A percentile compares a stretch with the other conserved stretches of the same genome.
phyloP scores from a whole-genome alignment of 2,797 vertebrate species.

The Siniperca undulata region DNA sequence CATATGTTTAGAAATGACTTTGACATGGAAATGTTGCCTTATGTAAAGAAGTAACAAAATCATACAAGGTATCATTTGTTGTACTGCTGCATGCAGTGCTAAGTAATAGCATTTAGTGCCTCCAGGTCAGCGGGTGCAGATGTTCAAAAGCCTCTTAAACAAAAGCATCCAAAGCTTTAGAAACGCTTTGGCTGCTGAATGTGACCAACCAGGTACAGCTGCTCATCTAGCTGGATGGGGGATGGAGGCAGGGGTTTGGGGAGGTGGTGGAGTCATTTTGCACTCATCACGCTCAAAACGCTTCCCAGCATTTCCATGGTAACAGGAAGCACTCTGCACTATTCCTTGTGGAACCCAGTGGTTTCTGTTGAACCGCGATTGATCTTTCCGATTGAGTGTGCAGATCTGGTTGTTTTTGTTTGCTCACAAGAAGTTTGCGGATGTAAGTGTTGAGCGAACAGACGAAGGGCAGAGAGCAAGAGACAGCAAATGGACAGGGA shows the following conservation, averaged over 20 bases:
- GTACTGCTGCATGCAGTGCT: not conserved
- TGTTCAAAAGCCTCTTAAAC: not conserved
- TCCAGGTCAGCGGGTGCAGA: conserved; percentile 12
- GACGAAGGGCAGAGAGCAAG: not conserved
- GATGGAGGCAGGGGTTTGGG: conserved; percentile 14
- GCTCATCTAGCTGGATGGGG: conserved; percentile 24
- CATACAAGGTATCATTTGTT: not conserved
- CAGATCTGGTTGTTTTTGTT: conserved; percentile 56
- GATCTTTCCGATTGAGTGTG: conserved; percentile 62
- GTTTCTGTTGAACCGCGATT: conserved; percentile 56
- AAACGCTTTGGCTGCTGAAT: conserved; percentile 15
- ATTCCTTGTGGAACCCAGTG: conserved; percentile 52
- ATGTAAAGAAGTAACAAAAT: not conserved
- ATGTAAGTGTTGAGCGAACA: conserved; percentile 22
- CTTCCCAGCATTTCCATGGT: conserved; percentile 78
- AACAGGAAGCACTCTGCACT: conserved; percentile 76
- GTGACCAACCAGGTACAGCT: conserved; percentile 4
- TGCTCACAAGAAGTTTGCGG: conserved; percentile 64
- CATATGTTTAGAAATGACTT: conserved; percentile 13
- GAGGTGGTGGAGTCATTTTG: conserved; percentile 47
- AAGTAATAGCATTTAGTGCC: not conserved
- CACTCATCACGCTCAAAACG: conserved; percentile 52
- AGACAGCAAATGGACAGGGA: conserved; percentile 21
- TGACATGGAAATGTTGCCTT: not conserved
- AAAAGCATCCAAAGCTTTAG: conserved; percentile 15